Evolutionary conservation across 2,113 vertebrate species (phyloP).

Genomic region (Pelusios castaneus): DNA sequence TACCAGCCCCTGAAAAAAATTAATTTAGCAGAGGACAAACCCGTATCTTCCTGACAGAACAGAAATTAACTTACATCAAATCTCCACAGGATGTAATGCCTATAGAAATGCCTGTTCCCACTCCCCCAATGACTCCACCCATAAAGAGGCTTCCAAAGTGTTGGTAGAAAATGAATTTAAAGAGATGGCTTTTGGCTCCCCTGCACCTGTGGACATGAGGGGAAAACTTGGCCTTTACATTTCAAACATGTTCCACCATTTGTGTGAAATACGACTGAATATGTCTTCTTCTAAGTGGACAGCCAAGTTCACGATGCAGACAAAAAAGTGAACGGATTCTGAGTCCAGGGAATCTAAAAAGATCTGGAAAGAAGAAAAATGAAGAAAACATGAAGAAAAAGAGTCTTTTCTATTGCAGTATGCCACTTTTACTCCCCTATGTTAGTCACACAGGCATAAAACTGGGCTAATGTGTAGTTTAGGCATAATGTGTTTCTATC

Average conservation of each 20-base stretch:
- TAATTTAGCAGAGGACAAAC: neutral
- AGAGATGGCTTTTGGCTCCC: neutral
- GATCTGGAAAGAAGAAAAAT: neutral
- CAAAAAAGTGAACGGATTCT: neutral
- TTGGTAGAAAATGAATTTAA: neutral
- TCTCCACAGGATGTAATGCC: neutral
- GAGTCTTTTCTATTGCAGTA: neutral
- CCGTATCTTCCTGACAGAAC: rapidly evolving
- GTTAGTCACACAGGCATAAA: neutral
- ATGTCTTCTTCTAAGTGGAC: neutral
- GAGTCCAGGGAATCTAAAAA: neutral
- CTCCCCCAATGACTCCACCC: neutral
- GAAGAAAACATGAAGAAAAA: neutral
- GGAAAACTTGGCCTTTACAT: neutral
- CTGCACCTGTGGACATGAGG: neutral
- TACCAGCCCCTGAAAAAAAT: neutral
- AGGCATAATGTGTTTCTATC: neutral
- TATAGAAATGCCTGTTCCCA: neutral
- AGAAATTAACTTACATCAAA: neutral
- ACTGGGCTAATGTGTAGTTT: neutral
- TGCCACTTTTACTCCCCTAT: neutral
- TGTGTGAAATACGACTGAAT: neutral
- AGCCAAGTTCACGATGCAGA: neutral
- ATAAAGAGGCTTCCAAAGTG: neutral
- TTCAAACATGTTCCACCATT: neutral